Evolutionary conservation across 2,113 vertebrate species (phyloP), one percentile per base, ranked within the genome.

Genomic region (Cnemophilus loriae): DNA sequence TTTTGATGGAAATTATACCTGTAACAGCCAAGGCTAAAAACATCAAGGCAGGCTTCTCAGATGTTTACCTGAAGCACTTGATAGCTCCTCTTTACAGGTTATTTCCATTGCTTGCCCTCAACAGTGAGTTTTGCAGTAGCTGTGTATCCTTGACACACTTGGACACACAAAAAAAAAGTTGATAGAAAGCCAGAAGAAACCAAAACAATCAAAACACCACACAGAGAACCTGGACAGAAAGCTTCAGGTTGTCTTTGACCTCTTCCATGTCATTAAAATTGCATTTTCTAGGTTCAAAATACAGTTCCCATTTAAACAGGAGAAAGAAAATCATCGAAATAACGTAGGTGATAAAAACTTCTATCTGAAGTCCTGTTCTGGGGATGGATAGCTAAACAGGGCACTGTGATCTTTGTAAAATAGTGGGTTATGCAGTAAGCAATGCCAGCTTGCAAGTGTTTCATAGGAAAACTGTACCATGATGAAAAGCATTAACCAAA

Each of bases 361-460:
- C 27, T 30, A 13, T 4, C 13, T 22, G 4, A 52, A 84, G 17
- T 6, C 9, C 16, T 24, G 0, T 23, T 75, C 60, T 75, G 23
- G 9, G 11, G 7, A 50, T 6, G 4, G 8, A 28, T 4, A 33
- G 11, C 44, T 61, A 73, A 65, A 56, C 3, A 9, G 3, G 24
- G n/a, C 37, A 26, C 23, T 8, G 10, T 7, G 32, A 19, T 42
- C 30, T 77, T 56, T 10, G 77, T 16, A 47, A 63, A 84, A 22
- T 1, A 46, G 4, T 0, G 6, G 8, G 28, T 22, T 52, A 69
- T 68, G 13, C 13, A 42, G 20, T 1, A 4, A 74, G 46, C 9
- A 64, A 12, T 7, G 11, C 14, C 47, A 73, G 1, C 30, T 55
- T 55, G 20, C 21, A 65, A 73, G 13, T 1, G 8, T 20, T 92